Percentiles rank a stretch among this genome's conserved stretches.
These are phyloP conservation scores for Vipera latastei DNA, from an alignment of 2,797 vertebrate genomes.

Conservation along the genomic window DNA sequence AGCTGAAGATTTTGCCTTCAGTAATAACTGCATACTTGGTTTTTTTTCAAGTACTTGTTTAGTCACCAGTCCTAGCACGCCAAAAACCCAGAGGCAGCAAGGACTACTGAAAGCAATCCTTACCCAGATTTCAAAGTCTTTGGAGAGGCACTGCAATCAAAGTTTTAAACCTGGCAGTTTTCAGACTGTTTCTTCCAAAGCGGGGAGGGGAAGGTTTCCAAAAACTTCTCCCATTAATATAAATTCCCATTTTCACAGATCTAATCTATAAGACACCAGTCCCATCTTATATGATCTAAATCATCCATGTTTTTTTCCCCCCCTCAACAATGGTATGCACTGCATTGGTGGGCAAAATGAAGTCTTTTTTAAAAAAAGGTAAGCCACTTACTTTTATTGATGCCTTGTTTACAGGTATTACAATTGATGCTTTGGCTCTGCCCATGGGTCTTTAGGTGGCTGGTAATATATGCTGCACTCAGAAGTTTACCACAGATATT, in stretches of 20 bases:
- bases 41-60: conserved; percentile 19
- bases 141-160: conserved; percentile 7
- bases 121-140: conserved; percentile 38
- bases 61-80: conserved; percentile 24
- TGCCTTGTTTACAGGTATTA: conserved; percentile 96
- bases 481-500: conserved; percentile 98
- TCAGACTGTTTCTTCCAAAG: neutral
- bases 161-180: conserved; percentile 13
- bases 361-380: conserved; percentile 52
- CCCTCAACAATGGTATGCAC: accelerated
- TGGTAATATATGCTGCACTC: conserved; percentile 95
- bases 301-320: neutral
- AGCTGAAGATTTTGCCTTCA: conserved; percentile 14
- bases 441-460: conserved; percentile 96
- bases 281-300: conserved; percentile 10
- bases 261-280: neutral
- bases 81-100: neutral
- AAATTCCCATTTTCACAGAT: neutral
- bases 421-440: conserved; percentile 90
- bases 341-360: conserved; percentile 39
- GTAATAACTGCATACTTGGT: neutral
- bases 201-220: neutral
- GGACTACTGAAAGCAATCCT: conserved; percentile 32
- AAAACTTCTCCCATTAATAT: conserved; percentile 26
- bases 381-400: conserved; percentile 77